These are phyloP conservation scores for Thymelicus sylvestris DNA, from an alignment of 2,888 invertebrate species.

Conservation along the genomic window DNA sequence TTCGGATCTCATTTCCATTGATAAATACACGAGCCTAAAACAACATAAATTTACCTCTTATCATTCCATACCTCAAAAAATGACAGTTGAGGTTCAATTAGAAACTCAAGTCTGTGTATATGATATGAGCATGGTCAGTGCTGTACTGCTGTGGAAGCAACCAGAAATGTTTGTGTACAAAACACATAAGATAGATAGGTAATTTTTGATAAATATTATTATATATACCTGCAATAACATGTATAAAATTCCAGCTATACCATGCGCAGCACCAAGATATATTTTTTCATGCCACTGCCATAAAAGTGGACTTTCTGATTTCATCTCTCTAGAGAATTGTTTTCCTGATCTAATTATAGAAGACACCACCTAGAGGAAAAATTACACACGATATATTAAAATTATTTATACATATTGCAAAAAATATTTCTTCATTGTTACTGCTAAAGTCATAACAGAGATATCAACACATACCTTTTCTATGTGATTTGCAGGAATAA, in stretches of 20 bases:
- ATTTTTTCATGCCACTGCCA: slow-evolving; percentile 95
- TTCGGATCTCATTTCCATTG: slow-evolving; percentile 81
- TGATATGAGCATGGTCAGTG: too few relatives aligned
- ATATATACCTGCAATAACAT: slow-evolving; percentile 89
- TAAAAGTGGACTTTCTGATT: slow-evolving; percentile 87
- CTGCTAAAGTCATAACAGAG: neutral
- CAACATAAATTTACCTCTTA: neutral
- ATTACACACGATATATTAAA: neutral
- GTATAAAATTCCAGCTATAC: slow-evolving; percentile 93
- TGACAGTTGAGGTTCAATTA: too few relatives aligned
- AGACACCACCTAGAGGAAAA: slow-evolving; percentile 83
- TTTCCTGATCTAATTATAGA: slow-evolving; percentile 87
- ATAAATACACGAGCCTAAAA: slow-evolving; percentile 84
- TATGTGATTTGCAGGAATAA: slow-evolving; percentile 85
- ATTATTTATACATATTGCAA: too few relatives aligned
- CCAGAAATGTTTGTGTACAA: too few relatives aligned
- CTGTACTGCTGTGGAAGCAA: too few relatives aligned
- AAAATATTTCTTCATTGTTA: neutral
- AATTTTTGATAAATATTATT: neutral
- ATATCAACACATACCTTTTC: slow-evolving; percentile 74
- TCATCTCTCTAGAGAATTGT: slow-evolving; percentile 80
- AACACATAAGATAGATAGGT: neutral
- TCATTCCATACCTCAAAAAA: too few relatives aligned
- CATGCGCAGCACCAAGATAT: slow-evolving; percentile 96
- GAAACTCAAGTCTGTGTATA: too few relatives aligned